phyloP scores from a whole-genome alignment of 2,113 vertebrate genomes.

The Sardina pilchardus region DNA sequence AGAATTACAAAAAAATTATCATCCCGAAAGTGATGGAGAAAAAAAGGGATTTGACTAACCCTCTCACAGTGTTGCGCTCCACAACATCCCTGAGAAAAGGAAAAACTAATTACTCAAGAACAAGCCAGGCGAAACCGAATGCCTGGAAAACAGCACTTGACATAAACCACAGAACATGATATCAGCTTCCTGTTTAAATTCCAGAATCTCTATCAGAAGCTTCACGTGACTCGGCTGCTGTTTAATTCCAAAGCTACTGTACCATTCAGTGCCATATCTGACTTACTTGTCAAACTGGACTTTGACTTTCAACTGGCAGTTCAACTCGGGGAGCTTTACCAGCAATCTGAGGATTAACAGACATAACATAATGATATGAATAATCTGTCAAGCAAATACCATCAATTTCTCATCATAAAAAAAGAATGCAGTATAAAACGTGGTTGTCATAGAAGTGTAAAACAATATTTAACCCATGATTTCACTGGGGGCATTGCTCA shows the following conservation, averaged over 20 bases:
- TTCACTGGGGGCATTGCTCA: too few species aligned
- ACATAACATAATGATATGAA: not conserved
- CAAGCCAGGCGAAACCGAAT: too few species aligned
- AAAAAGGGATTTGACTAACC: conserved; percentile 69
- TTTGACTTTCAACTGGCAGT: conserved; percentile 85
- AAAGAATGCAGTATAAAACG: not conserved
- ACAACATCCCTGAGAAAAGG: conserved; percentile 78
- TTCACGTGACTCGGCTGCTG: too few species aligned
- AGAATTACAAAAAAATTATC: not conserved
- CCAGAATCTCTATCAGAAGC: not conserved
- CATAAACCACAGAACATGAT: too few species aligned
- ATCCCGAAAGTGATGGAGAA: not conserved
- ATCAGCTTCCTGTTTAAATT: not conserved
- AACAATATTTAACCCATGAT: too few species aligned
- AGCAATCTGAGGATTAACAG: conserved; percentile 76
- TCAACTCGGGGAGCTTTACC: conserved; percentile 85
- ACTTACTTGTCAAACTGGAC: conserved; percentile 92
- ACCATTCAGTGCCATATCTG: not conserved
- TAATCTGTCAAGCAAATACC: not conserved
- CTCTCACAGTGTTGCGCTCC: conserved; percentile 78
- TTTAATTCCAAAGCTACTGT: not conserved
- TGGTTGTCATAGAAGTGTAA: not conserved
- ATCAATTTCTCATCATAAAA: not conserved
- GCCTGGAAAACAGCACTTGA: not conserved
- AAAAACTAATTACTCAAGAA: not conserved